Evolutionary conservation across 2,113 vertebrate genomes (phyloP), one percentile per base, ranked within the genome.

Genomic region (Perccottus glenii): DNA sequence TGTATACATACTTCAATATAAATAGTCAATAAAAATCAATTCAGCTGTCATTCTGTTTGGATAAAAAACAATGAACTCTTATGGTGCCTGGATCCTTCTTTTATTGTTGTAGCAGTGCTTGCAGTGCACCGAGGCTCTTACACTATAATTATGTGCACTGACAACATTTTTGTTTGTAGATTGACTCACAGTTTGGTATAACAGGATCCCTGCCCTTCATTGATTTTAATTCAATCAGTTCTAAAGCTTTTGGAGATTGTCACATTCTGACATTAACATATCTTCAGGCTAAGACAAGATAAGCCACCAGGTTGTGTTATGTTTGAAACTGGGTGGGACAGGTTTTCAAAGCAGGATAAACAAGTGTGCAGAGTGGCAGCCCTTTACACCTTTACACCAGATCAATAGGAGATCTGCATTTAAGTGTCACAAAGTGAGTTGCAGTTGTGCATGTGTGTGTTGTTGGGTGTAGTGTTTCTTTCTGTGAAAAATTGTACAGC

Each of bases 321-420:
- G 60, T 65, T 75, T 64, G 49, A 11, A 48, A 19, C 48, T 2
- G 4, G 44, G 6, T 58, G n/a, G 53, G 70, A 53, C 1, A 2
- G 11, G 5, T 3, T 5, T 67, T 4, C 58, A 33, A 35, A 33
- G 59, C 35, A 27, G 12, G 51, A 75, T 44, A 53, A 65, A 60
- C 44, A 47, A 58, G 15, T 61, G 56, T 63, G 49, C 64, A 49
- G 27, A 65, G 16, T 50, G 42, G 19, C 19, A 27, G 52, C 70
- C 78, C 52, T 82, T 81, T 50, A 83, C 50, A 57, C 64, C 57
- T 9, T 4, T 46, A 11, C 10, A 11, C 11, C 11, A 11, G 12
- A 19, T 42, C 2, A 1, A 42, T 32, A 10, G 71, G 58, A 48
- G 11, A 16, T 62, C 35, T 60, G 43, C 4, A n/a, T 46, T 14